These are phyloP conservation scores for Coryphaenoides rupestris DNA, from an alignment of 2,113 vertebrate genomes.

Conservation along the genomic window DNA sequence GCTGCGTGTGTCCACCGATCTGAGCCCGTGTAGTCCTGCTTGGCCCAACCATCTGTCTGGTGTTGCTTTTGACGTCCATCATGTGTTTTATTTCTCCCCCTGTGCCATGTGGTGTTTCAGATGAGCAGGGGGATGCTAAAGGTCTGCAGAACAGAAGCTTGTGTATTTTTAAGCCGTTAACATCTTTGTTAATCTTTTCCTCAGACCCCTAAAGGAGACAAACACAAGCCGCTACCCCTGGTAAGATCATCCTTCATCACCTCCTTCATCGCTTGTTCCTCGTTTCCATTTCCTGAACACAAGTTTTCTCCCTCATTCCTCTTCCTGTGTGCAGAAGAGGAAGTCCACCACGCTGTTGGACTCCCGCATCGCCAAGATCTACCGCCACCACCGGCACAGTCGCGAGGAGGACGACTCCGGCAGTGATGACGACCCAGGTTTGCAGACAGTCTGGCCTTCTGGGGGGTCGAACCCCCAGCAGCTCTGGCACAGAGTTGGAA, in stretches of 20 bases:
- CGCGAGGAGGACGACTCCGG: slow-evolving; percentile 65
- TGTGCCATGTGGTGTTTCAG: neutral
- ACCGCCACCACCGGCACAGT: slow-evolving; percentile 64
- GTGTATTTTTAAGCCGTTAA: too few relatives aligned
- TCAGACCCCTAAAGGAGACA: slow-evolving; percentile 45
- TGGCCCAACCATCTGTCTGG: neutral
- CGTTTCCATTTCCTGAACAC: neutral
- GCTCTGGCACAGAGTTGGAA: too few relatives aligned
- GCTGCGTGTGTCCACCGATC: too few relatives aligned
- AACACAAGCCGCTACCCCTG: slow-evolving; percentile 32
- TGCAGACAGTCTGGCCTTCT: neutral
- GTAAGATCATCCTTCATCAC: slow-evolving; percentile 26
- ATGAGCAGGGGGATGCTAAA: neutral
- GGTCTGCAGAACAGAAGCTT: neutral
- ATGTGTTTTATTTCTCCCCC: neutral
- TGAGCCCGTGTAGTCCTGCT: too few relatives aligned
- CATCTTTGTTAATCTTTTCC: neutral
- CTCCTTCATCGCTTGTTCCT: neutral
- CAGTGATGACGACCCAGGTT: slow-evolving; percentile 63
- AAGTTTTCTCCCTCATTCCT: neutral
- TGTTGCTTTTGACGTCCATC: neutral
- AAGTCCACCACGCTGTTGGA: slow-evolving; percentile 69
- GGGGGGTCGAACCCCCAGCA: too few relatives aligned
- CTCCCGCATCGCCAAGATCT: slow-evolving; percentile 70
- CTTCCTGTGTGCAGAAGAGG: slow-evolving; percentile 56